Evolutionary conservation across 2,888 invertebrate species (phyloP), one percentile per base, ranked within the genome.

Genomic region (Arge pagana): DNA sequence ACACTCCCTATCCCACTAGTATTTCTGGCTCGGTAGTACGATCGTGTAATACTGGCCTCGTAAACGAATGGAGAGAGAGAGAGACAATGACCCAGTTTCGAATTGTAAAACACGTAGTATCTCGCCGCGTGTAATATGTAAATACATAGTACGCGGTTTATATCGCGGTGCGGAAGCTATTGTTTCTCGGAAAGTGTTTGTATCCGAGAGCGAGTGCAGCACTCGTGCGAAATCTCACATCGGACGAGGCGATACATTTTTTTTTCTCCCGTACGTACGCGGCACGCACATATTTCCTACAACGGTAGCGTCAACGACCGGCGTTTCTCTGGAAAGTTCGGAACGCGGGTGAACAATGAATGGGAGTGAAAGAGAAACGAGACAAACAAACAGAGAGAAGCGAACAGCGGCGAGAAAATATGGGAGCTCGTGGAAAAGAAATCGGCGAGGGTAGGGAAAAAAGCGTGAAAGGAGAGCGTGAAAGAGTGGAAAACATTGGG

Each of bases 71-170:
- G n/a, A n/a, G n/a, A n/a, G n/a, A n/a, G n/a, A n/a, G n/a, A n/a
- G 24, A 33, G 45, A 45, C 45, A 45, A 45, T 45, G 45, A 35
- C 45, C 45, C 24, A 45, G 33, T 45, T 45, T 33, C 31, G 33
- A 45, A 21, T 23, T 11, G 33, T 33, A 33, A 23, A 45, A 45
- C 24, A n/a, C n/a, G n/a, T n/a, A n/a, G n/a, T n/a, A n/a, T n/a
- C n/a, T n/a, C n/a, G n/a, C n/a, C n/a, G n/a, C n/a, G n/a, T n/a
- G 42, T n/a, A 5, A 10, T 15, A 18, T 3, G 10, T 10, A 40
- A 23, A 15, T 13, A 15, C 8, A 26, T 40, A 28, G 26, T 30
- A 30, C 16, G 30, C 24, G 2, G 16, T 23, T 28, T 42, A 45
- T n/a, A n/a, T 10, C 8, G 19, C 36, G 33, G 33, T 45, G 10